Conservation (phyloP, 2,888 invertebrate genomes). For the Meganola albula region DNA sequence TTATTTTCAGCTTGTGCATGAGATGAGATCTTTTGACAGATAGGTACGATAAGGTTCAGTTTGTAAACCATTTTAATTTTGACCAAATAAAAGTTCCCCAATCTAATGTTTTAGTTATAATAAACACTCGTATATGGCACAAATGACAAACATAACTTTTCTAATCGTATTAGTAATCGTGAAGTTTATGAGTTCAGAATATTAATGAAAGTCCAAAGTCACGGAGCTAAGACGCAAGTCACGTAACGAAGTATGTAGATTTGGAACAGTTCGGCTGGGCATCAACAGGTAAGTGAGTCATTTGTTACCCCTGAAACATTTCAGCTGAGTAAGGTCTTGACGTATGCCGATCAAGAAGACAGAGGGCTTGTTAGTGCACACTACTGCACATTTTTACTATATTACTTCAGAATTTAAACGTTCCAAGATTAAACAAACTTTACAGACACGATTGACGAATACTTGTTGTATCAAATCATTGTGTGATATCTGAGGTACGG, state of each 20-base stretch:
- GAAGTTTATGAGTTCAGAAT: slow-evolving; percentile 16
- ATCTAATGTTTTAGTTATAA: no score
- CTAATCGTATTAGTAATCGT: no score
- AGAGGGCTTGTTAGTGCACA: slow-evolving; percentile 35
- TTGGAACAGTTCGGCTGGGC: slow-evolving; percentile 40
- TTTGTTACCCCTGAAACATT: slow-evolving; percentile 59
- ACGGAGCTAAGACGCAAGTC: slow-evolving; percentile 37
- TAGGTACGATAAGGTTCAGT: no score
- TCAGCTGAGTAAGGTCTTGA: slow-evolving; percentile 46
- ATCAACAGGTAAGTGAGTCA: slow-evolving; percentile 71
- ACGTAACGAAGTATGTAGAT: slow-evolving; percentile 34
- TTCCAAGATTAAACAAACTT: no score
- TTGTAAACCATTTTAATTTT: no score
- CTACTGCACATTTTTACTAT: slow-evolving; percentile 27
- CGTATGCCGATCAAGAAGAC: slow-evolving; percentile 34
- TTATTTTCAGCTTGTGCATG: slow-evolving; percentile 27
- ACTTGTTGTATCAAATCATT: no score
- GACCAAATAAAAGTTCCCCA: no score
- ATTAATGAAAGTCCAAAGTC: slow-evolving; percentile 49
- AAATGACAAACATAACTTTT: no score
- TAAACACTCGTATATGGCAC: no score
- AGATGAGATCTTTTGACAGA: no score
- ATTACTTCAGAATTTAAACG: slow-evolving; percentile 22
- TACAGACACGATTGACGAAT: no score
- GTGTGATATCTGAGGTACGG: no score